Evolutionary conservation across 1,140 invertebrate genomes (phyloP), one percentile per base, ranked within the genome.

Genomic region (Rhagoletis zephyria): DNA sequence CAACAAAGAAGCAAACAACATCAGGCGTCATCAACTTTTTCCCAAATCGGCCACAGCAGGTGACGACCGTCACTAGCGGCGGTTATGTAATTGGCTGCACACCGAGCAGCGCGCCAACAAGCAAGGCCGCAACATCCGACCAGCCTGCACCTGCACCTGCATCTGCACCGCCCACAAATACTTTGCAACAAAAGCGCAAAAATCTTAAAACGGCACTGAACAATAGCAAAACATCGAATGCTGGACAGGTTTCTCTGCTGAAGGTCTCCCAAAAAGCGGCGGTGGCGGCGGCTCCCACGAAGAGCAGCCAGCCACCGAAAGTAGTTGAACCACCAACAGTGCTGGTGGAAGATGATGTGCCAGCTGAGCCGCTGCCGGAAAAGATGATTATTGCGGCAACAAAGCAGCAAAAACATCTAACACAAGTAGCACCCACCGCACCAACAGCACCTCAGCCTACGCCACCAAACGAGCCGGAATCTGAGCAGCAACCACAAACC

Each of bases 321-420:
- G 12, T 51, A 1, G 48, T 56, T 12, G 74, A 81, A 16, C 45
- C 74, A 19, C 59, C 77, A 87, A 30, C 88, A 51, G 19, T 51
- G 61, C 61, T 74, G n/a, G 88, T 89, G 6, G 88, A 88, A 63
- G 64, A 85, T 65, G 77, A 89, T 4, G 81, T 86, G 6, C 90
- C 89, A 10, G 89, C 90, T 0, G 91, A 91, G 40, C 90, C 92
- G 42, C 86, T 91, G 56, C 91, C 91, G 0, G 90, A 92, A 59
- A 89, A 91, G 77, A 92, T 92, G 70, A 92, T 92, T 30, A 92
- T 92, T 86, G 91, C 91, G 1, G 90, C 90, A 7, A 90, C 91
- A 64, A 87, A 87, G 5, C 64, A 81, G 9, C 90, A 89, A 85
- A 51, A 74, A 1, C 12, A 74, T 2, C 42, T 85, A n/a, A 4